phyloP scores from a whole-genome alignment of 2,113 vertebrate species.

The Protobothrops mucrosquamatus region DNA sequence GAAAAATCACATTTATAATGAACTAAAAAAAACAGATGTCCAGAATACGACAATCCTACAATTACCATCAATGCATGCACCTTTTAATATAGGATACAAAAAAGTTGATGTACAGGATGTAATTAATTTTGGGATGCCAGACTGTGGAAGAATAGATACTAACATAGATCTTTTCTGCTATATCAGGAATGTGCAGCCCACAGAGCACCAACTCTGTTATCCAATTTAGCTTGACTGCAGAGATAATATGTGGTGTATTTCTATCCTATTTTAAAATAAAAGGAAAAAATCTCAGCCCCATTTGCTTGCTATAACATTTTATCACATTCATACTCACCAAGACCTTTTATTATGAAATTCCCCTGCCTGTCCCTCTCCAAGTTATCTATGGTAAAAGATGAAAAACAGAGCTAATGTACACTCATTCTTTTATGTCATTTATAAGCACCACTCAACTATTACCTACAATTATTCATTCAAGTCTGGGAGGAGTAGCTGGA shows the following conservation, averaged over 20 bases:
- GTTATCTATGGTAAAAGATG: no score
- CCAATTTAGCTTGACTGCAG: no score
- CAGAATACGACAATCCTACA: not conserved
- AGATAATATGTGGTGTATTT: no score
- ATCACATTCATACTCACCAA: no score
- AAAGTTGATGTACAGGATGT: not conserved
- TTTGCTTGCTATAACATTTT: no score
- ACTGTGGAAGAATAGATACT: not conserved
- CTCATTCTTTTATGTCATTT: not conserved
- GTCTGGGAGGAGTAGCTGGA: not conserved
- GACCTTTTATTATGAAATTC: no score
- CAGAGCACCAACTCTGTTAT: no score
- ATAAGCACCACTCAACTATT: not conserved
- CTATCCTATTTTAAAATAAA: no score
- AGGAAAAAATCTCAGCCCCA: no score
- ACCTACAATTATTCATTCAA: not conserved
- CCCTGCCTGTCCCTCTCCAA: no score
- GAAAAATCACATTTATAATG: constrained; percentile 7
- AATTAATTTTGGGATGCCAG: not conserved
- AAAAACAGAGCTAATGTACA: not conserved
- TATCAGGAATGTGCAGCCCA: not conserved
- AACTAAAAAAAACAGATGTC: constrained; percentile 26
- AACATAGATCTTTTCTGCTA: not conserved
- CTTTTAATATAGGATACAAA: constrained; percentile 19
- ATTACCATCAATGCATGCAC: constrained; percentile 23